Percentiles rank a stretch among this genome's conserved stretches.
phyloP scores from a whole-genome alignment of 1,140 invertebrate species.

The Procambarus clarkii region DNA sequence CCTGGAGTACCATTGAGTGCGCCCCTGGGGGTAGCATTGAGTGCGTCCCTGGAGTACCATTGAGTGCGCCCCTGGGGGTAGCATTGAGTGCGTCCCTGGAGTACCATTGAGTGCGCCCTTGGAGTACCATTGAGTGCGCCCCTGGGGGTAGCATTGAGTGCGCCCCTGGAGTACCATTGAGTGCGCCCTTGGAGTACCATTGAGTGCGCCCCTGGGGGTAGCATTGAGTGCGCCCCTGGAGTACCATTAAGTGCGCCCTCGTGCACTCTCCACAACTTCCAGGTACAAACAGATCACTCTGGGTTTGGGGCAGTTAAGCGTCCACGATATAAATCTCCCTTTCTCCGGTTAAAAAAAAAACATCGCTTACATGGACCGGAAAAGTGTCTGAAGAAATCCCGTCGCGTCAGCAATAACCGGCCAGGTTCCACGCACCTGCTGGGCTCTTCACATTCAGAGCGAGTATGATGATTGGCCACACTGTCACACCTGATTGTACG shows the following conservation, averaged over 20 bases:
- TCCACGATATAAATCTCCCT: conserved; percentile 27
- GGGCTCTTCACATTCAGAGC: not conserved
- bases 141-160: no score
- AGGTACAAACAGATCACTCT: not conserved
- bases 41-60: not conserved
- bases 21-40: no score
- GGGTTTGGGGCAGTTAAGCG: not conserved
- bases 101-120: no score
- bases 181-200: no score
- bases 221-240: no score
- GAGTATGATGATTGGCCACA: not conserved
- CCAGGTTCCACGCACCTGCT: not conserved
- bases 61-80: not conserved
- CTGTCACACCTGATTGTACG: not conserved
- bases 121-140: not conserved
- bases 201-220: no score
- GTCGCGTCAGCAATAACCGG: not conserved
- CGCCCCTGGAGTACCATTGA: no score
- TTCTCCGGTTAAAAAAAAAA: not conserved
- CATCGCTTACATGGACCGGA: not conserved
- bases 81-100: no score
- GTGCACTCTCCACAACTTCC: not conserved
- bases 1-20: no score
- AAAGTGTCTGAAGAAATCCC: not conserved
- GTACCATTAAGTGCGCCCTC: no score